These are phyloP conservation scores for Drosophila ercepeae DNA, from an alignment of 1,140 invertebrate genomes.

Conservation along the genomic window DNA sequence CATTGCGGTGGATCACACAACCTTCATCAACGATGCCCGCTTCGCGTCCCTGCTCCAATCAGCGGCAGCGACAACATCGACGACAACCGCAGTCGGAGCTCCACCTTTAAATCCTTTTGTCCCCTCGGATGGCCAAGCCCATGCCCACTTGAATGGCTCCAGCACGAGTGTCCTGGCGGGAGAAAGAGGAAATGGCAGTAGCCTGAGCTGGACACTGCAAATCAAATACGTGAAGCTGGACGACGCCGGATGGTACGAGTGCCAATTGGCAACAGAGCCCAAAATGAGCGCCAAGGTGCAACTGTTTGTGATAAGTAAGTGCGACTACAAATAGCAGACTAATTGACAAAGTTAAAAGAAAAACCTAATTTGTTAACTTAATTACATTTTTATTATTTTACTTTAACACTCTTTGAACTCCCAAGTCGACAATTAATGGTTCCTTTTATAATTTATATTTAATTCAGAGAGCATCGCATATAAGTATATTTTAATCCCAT, in stretches of 20 bases:
- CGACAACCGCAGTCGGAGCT: constrained; percentile 11
- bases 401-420: too few relatives aligned
- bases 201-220: constrained; percentile 93
- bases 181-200: constrained; percentile 86
- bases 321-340: constrained; percentile 8
- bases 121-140: neutral
- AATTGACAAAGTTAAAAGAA: constrained; percentile 8
- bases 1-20: constrained; percentile 91
- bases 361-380: neutral
- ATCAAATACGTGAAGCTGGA: constrained; percentile 87
- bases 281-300: constrained; percentile 88
- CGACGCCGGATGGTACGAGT: constrained; percentile 89
- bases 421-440: neutral
- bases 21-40: constrained; percentile 94
- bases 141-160: constrained; percentile 6
- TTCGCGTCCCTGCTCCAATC: constrained; percentile 91
- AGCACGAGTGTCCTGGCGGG: neutral
- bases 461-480: too few relatives aligned
- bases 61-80: constrained; percentile 2
- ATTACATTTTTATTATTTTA: too few relatives aligned
- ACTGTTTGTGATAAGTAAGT: constrained; percentile 88
- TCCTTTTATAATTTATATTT: neutral
- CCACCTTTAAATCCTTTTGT: neutral
- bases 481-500: neutral
- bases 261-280: constrained; percentile 89